Evolutionary conservation across 1,140 invertebrate genomes (phyloP), one percentile per base, ranked within the genome.

Genomic region (Cydia amplana): DNA sequence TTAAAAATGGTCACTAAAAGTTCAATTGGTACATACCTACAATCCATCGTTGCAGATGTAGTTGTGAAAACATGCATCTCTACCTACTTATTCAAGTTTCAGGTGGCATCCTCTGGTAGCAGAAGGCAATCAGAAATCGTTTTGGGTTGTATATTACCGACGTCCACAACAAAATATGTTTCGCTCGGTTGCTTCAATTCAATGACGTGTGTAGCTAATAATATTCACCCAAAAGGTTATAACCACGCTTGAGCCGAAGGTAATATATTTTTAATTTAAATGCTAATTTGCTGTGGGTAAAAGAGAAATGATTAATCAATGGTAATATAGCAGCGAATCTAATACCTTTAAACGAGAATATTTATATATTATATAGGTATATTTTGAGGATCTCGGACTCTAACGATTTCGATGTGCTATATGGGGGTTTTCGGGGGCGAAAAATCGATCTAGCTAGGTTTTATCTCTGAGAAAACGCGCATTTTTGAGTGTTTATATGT

Each of bases 181-280:
- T 55, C 51, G n/a, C 7, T n/a, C 3, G 51, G 16, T 55, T 49
- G 46, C 16, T 12, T 55, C 6, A 55, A n/a, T 55, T 55, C 51
- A 7, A n/a, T 55, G 51, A 55, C 12, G 51, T 55, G n/a, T n/a
- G n/a, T 55, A 18, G 51, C 16, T 18, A 18, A 55, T 55, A n/a
- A 55, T 18, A 55, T 55, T 55, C 51, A 9, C n/a, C 51, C 51
- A 55, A 55, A 55, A 18, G 4, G n/a, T 55, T 55, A 2, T 18
- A 6, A 55, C n/a, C 51, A 55, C 51, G 51, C n/a, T n/a, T n/a
- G 51, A 46, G 43, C 43, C 43, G 14, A 16, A 20, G 51, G 6
- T 55, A 55, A 55, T 55, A 18, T 55, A n/a, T 55, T 55, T 55
- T 55, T 55, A 18, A 55, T 55, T 55, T 18, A 55, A 55, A 55